Conservation (phyloP, 2,888 invertebrate genomes). For the Coenonympha glycerion region DNA sequence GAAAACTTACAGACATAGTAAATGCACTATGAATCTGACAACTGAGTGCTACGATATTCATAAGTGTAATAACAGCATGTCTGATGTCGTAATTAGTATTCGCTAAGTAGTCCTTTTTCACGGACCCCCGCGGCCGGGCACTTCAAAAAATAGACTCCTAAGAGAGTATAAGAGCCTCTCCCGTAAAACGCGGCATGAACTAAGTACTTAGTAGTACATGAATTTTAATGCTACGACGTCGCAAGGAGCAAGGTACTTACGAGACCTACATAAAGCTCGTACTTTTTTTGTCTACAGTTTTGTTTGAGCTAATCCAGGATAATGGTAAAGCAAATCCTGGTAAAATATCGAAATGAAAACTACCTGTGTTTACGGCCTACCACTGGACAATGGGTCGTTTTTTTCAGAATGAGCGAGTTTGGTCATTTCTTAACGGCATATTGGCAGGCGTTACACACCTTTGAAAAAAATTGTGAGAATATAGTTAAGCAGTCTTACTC, state of each 20-base stretch:
- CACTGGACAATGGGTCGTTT: too few relatives aligned
- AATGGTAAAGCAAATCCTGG: too few relatives aligned
- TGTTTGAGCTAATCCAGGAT: too few relatives aligned
- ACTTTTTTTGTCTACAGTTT: too few relatives aligned
- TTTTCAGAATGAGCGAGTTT: too few relatives aligned
- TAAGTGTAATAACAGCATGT: constrained; percentile 16
- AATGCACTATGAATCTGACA: not conserved
- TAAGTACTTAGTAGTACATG: constrained; percentile 19
- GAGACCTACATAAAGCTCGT: too few relatives aligned
- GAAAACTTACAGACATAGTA: not conserved
- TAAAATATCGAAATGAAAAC: too few relatives aligned
- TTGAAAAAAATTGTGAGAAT: too few relatives aligned
- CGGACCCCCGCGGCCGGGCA: constrained; percentile 25
- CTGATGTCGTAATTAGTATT: constrained; percentile 28
- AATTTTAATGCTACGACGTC: constrained; percentile 27
- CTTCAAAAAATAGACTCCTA: constrained; percentile 22
- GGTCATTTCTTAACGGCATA: too few relatives aligned
- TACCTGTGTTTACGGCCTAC: too few relatives aligned
- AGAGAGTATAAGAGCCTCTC: constrained; percentile 20
- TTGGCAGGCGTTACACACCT: too few relatives aligned
- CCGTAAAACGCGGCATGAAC: constrained; percentile 24
- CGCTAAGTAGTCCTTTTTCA: constrained; percentile 27
- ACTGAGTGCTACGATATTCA: constrained; percentile 16
- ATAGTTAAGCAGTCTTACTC: too few relatives aligned
- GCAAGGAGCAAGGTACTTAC: constrained; percentile 11